Percentiles rank a stretch among this genome's conserved stretches.
phyloP scores from a whole-genome alignment of 2,113 vertebrate genomes.

The Hyla sarda region DNA sequence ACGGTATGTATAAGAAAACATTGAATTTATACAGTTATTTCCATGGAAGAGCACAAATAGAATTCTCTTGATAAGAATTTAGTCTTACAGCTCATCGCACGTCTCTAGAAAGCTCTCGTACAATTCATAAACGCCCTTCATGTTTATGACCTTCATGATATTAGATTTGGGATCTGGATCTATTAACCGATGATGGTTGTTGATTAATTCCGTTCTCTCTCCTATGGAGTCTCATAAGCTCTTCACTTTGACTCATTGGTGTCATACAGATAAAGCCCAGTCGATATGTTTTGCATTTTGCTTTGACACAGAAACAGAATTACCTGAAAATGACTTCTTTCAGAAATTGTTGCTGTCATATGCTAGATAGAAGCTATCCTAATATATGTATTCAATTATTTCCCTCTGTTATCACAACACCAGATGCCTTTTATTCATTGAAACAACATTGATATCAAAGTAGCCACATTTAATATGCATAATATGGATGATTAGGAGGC shows the following conservation, averaged over 20 bases:
- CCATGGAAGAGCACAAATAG: neutral
- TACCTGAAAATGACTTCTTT: constrained; percentile 24
- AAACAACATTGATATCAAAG: constrained; percentile 36
- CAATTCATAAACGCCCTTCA: neutral
- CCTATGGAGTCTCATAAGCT: neutral
- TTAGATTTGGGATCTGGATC: constrained; percentile 3
- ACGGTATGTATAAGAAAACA: neutral
- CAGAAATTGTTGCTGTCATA: constrained; percentile 37
- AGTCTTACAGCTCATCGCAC: neutral
- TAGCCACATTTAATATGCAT: constrained; percentile 47
- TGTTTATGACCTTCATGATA: constrained; percentile 5
- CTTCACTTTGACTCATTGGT: neutral
- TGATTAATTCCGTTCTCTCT: constrained; percentile 5
- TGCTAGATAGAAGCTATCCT: constrained; percentile 18
- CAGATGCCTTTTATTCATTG: constrained; percentile 26
- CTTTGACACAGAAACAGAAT: constrained; percentile 18
- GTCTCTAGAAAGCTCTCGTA: neutral
- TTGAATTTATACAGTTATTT: neutral
- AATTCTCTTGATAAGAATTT: neutral
- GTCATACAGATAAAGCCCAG: neutral
- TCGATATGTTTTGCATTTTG: constrained; percentile 28
- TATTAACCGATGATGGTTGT: neutral
- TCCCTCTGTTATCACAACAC: constrained; percentile 46
- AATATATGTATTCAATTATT: constrained; percentile 40
- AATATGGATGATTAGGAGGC: constrained; percentile 51